A percentile compares a stretch with the other conserved stretches of the same genome.
Evolutionary conservation across 2,113 vertebrate genomes (phyloP).

Genomic region (Channa argus): DNA sequence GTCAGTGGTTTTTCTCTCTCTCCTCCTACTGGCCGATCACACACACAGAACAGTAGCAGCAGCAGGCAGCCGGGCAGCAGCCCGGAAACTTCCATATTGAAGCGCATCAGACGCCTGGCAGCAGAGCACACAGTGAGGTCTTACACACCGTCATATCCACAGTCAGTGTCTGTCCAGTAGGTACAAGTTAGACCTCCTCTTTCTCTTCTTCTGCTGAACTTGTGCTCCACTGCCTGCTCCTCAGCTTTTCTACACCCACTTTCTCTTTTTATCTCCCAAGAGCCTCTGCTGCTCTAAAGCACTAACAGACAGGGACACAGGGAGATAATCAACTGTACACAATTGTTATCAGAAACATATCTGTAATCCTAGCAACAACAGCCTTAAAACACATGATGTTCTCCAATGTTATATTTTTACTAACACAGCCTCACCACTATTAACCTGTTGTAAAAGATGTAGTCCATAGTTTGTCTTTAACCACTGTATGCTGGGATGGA

Average conservation of each 20-base stretch:
- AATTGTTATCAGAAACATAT: constrained; percentile 21
- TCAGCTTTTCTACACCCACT: constrained; percentile 11
- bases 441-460: neutral
- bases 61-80: constrained; percentile 34
- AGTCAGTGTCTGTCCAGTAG: neutral
- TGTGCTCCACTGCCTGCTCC: constrained; percentile 15
- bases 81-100: constrained; percentile 40
- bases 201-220: constrained; percentile 3
- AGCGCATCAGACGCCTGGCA: constrained; percentile 12
- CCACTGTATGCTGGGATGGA: neutral
- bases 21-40: constrained; percentile 7
- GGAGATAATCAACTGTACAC: constrained; percentile 10
- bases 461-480: neutral
- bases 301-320: constrained; percentile 10
- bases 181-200: neutral
- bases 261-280: constrained; percentile 49
- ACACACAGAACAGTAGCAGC: constrained; percentile 31
- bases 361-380: neutral
- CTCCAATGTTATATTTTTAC: neutral
- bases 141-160: constrained; percentile 3
- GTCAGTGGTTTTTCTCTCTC: neutral
- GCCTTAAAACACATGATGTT: neutral
- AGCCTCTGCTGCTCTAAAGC: constrained; percentile 5
- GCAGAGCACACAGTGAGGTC: neutral
- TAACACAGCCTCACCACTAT: neutral